Evolutionary conservation across 2,888 invertebrate species (phyloP).

Genomic region (Steinernema carpocapsae): DNA sequence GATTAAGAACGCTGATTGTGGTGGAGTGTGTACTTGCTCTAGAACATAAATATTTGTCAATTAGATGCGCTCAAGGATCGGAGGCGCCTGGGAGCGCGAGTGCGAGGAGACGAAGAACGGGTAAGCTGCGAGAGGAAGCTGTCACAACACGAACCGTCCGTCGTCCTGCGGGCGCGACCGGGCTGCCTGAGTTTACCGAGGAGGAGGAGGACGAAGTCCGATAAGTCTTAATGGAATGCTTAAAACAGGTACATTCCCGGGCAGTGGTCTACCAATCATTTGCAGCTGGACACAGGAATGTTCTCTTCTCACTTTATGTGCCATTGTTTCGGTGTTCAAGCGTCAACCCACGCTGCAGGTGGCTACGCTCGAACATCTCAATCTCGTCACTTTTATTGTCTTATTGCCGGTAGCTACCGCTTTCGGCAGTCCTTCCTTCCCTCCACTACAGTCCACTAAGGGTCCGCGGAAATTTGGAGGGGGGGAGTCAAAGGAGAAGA

Average conservation of each 20-base stretch:
- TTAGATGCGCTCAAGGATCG: conserved; percentile 11
- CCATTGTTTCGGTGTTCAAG: too few species aligned
- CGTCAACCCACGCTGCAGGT: too few species aligned
- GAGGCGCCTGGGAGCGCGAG: not conserved
- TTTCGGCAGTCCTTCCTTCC: not conserved
- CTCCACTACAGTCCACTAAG: conserved; percentile 18
- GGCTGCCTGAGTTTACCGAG: not conserved
- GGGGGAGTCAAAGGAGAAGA: conserved; percentile 2
- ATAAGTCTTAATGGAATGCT: conserved; percentile 16
- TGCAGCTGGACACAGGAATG: not conserved
- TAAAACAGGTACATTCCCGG: conserved; percentile 25
- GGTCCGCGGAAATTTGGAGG: conserved; percentile 24
- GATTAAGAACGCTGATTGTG: conserved; percentile 33
- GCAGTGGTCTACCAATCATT: not conserved
- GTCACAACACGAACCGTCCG: conserved; percentile 23
- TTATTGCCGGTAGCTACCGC: not conserved
- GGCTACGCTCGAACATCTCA: too few species aligned
- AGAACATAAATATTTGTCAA: conserved; percentile 34
- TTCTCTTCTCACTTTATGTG: too few species aligned
- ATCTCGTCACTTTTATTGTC: too few species aligned
- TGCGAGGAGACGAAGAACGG: not conserved
- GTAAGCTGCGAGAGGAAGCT: conserved; percentile 22
- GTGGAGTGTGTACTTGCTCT: conserved; percentile 30
- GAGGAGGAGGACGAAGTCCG: not conserved
- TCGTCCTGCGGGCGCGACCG: not conserved